These are phyloP conservation scores for Pagetopsis macropterus DNA, from an alignment of 2,797 vertebrate genomes.

Conservation along the genomic window DNA sequence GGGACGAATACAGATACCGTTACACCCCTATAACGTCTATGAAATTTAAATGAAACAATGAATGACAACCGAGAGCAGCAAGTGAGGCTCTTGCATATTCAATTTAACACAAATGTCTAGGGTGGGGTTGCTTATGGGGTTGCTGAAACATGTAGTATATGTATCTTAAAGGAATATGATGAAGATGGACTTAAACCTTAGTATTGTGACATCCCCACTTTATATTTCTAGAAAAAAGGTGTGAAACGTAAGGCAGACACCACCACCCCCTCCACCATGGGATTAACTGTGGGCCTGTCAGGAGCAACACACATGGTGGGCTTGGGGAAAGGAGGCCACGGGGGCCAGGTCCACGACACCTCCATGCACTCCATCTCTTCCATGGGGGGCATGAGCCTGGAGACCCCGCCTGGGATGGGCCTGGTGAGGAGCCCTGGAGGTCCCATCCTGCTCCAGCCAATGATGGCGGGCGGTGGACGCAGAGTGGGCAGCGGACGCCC, in stretches of 20 bases:
- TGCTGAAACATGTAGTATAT: not conserved
- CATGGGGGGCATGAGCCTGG: conserved; percentile 79
- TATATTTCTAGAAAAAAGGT: conserved; percentile 87
- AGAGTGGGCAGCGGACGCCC: conserved; percentile 92
- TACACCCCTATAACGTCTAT: too few relatives aligned
- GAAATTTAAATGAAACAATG: not conserved
- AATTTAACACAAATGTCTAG: not conserved
- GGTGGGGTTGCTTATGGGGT: not conserved
- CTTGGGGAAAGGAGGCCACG: conserved; percentile 83
- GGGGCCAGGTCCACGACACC: conserved; percentile 81
- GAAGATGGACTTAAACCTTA: not conserved
- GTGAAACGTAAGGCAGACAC: conserved; percentile 96
- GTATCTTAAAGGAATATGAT: not conserved
- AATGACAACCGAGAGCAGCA: not conserved
- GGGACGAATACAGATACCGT: too few relatives aligned
- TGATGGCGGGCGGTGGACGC: conserved; percentile 74
- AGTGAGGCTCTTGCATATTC: not conserved
- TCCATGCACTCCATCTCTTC: conserved; percentile 85
- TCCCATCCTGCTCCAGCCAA: conserved; percentile 83
- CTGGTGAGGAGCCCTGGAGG: conserved; percentile 75
- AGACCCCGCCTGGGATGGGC: conserved; percentile 77
- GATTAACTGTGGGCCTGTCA: conserved; percentile 78
- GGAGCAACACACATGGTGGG: conserved; percentile 82
- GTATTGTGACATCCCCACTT: not conserved
- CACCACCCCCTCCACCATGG: conserved; percentile 92